phyloP scores from a whole-genome alignment of 2,797 vertebrate genomes.

The Girardinus metallicus region DNA sequence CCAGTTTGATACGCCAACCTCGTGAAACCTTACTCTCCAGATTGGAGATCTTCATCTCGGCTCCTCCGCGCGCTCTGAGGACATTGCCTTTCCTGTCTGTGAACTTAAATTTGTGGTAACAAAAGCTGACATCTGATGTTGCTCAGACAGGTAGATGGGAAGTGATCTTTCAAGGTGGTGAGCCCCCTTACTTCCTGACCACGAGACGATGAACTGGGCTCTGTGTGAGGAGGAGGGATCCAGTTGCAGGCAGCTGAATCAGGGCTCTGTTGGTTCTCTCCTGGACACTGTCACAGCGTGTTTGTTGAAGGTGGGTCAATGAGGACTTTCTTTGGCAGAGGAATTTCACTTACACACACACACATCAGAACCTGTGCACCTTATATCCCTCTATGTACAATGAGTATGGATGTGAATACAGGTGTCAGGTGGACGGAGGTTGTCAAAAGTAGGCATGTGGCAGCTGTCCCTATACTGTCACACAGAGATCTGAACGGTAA shows the following conservation, averaged over 20 bases:
- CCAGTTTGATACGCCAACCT: constrained; percentile 35
- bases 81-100: constrained; percentile 67
- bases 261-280: constrained; percentile 78
- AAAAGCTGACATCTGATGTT: constrained; percentile 67
- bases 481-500: too few relatives aligned
- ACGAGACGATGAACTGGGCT: constrained; percentile 55
- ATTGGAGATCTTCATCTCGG: constrained; percentile 35
- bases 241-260: constrained; percentile 80
- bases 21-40: constrained; percentile 58
- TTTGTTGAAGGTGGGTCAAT: constrained; percentile 80
- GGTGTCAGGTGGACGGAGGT: constrained; percentile 18
- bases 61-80: constrained; percentile 23
- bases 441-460: constrained; percentile 25
- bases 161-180: constrained; percentile 70
- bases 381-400: constrained; percentile 23
- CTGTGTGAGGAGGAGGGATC: constrained; percentile 72
- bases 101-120: constrained; percentile 55
- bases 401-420: constrained; percentile 50
- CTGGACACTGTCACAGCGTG: constrained; percentile 79
- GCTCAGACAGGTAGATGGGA: constrained; percentile 73
- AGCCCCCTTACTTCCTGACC: constrained; percentile 66
- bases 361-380: constrained; percentile 24
- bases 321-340: constrained; percentile 79
- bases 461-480: too few relatives aligned
- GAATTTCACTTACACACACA: constrained; percentile 73